phyloP scores from a whole-genome alignment of 2,797 vertebrate genomes.

The Hozukius guyotensis region DNA sequence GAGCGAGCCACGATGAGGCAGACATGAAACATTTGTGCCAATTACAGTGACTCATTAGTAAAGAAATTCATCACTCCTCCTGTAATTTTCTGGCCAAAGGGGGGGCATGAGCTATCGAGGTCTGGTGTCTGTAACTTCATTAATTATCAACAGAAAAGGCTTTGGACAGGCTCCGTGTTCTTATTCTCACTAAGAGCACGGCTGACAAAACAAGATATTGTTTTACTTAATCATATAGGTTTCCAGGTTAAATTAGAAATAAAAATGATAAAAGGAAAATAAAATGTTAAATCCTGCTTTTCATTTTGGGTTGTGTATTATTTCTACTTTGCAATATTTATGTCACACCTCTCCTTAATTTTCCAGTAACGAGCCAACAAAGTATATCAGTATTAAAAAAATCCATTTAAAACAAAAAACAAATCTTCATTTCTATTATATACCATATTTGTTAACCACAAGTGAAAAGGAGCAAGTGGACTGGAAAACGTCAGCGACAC shows the following conservation, averaged over 20 bases:
- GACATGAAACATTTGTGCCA: conserved; percentile 56
- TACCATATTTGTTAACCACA: not conserved
- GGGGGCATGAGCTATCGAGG: conserved; percentile 51
- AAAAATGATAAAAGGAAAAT: not conserved
- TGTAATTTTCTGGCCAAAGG: conserved; percentile 68
- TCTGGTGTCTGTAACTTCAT: conserved; percentile 68
- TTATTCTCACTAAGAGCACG: conserved; percentile 26
- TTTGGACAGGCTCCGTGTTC: conserved; percentile 42
- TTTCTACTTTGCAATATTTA: not conserved
- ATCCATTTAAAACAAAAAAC: not conserved
- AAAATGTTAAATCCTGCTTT: not conserved
- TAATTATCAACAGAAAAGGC: conserved; percentile 66
- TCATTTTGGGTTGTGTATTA: not conserved
- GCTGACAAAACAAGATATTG: conserved; percentile 26
- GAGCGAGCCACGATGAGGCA: conserved; percentile 27
- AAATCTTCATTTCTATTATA: not conserved
- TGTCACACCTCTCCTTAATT: not conserved
- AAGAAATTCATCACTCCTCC: conserved; percentile 71
- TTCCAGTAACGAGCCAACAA: not conserved
- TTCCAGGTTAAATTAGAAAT: conserved; percentile 1
- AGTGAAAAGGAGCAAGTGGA: conserved; percentile 32
- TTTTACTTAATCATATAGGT: conserved; percentile 23
- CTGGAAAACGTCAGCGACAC: conserved; percentile 57
- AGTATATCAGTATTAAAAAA: not conserved
- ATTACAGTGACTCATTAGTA: conserved; percentile 74